Percentiles rank a stretch among this genome's conserved stretches.
These are phyloP conservation scores for Hydropsyche tenuis DNA, from an alignment of 1,140 invertebrate species.

Conservation along the genomic window DNA sequence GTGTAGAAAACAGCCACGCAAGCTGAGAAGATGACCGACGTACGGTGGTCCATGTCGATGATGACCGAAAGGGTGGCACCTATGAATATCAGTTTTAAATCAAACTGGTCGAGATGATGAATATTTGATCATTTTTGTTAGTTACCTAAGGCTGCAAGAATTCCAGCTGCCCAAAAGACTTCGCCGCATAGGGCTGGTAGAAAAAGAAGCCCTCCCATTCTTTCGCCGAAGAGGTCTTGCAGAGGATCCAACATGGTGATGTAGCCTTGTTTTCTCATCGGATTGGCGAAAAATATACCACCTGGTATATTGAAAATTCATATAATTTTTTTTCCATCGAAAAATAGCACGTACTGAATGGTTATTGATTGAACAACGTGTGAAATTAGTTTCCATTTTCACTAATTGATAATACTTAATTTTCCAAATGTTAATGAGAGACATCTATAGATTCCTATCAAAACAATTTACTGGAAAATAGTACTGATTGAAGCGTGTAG, in stretches of 20 bases:
- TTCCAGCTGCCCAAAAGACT: slow-evolving; percentile 97
- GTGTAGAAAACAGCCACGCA: slow-evolving; percentile 98
- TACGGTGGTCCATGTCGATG: slow-evolving; percentile 91
- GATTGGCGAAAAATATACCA: slow-evolving; percentile 96
- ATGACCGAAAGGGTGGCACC: slow-evolving; percentile 95
- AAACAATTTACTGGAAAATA: too few relatives aligned
- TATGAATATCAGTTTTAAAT: too few relatives aligned
- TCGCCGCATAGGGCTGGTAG: slow-evolving; percentile 96
- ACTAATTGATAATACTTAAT: too few relatives aligned
- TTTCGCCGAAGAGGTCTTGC: slow-evolving; percentile 92
- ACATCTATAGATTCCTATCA: too few relatives aligned
- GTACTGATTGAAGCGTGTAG: too few relatives aligned
- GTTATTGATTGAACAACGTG: too few relatives aligned
- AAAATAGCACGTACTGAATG: too few relatives aligned
- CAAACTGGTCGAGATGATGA: too few relatives aligned
- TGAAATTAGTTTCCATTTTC: too few relatives aligned
- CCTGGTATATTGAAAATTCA: slow-evolving; percentile 64
- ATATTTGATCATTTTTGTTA: too few relatives aligned
- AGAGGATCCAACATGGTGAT: slow-evolving; percentile 99
- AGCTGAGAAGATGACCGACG: slow-evolving; percentile 93
- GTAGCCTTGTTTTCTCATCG: slow-evolving; percentile 96
- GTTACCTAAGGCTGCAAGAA: slow-evolving; percentile 91
- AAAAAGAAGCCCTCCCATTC: slow-evolving; percentile 96
- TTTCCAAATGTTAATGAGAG: too few relatives aligned
- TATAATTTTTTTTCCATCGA: background rate